These are phyloP conservation scores for Tenthredo amoena DNA, from an alignment of 2,888 invertebrate genomes.

Conservation along the genomic window DNA sequence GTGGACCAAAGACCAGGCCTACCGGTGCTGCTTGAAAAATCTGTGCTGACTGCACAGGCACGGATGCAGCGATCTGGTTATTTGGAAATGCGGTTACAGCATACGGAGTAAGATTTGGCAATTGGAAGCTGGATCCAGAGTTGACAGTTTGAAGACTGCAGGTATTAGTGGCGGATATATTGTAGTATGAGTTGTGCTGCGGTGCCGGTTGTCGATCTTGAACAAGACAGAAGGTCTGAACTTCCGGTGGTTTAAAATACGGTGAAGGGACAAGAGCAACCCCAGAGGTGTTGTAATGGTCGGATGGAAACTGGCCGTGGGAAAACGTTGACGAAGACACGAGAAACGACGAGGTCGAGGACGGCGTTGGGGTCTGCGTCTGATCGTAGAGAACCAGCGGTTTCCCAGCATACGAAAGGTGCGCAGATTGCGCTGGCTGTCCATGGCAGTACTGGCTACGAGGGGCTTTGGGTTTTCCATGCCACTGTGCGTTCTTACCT, in stretches of 20 bases:
- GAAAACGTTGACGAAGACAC: conserved; percentile 68
- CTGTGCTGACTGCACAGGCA: conserved; percentile 59
- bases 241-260: conserved; percentile 70
- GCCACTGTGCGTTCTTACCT: conserved; percentile 69
- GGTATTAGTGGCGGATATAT: conserved; percentile 63
- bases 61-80: conserved; percentile 59
- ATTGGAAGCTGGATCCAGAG: conserved; percentile 63
- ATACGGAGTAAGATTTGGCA: conserved; percentile 63
- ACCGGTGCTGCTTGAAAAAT: conserved; percentile 63
- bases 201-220: conserved; percentile 63
- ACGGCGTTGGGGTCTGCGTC: conserved; percentile 57
- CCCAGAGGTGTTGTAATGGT: conserved; percentile 67
- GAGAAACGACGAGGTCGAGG: conserved; percentile 62
- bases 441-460: conserved; percentile 65
- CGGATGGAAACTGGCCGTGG: conserved; percentile 64
- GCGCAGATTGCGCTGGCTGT: conserved; percentile 59
- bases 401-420: conserved; percentile 65
- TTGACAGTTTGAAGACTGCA: conserved; percentile 67
- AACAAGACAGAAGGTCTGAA: conserved; percentile 67
- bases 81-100: conserved; percentile 60
- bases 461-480: conserved; percentile 63
- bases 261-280: conserved; percentile 67
- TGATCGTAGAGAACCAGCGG: conserved; percentile 69
- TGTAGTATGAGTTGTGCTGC: conserved; percentile 64
- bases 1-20: conserved; percentile 55